Evolutionary conservation across 2,797 vertebrate species (phyloP), one percentile per base, ranked within the genome.

Genomic region (Chrosomus eos): DNA sequence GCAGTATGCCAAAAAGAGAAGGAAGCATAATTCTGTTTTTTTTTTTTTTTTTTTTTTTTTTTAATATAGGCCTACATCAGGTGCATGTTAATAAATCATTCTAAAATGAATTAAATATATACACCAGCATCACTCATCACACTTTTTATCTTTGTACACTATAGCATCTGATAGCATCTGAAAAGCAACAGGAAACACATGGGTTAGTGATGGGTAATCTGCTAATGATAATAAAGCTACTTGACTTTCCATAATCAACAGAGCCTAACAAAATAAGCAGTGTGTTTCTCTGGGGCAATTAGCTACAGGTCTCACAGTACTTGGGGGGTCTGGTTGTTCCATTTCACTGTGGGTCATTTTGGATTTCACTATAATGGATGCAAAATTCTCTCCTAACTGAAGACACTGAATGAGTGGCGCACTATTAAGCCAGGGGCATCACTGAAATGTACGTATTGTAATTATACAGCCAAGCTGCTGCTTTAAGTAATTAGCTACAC

Each of bases 151-250:
- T 71, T 31, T 13, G 6, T 53, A 18, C 18, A 51, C 73, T 58
- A 40, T 31, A 40, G 62, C 62, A 64, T 75, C 43, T 33, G 58
- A 40, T 31, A 40, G 62, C 62, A 64, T 75, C 43, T 33, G 58
- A 77, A 83, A 67, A 71, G 14, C 40, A 66, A 31, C 67, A n/a
- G 67, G 45, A 75, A 40, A 62, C 55, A 48, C 48, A 70, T 58
- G 64, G 70, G 11, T 33, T 80, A 83, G 71, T 76, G 26, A 83
- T 51, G 40, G 51, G 19, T 45, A 66, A 82, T 82, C 66, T 79
- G 4, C 26, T 66, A 86, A 89, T 64, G 36, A 87, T 84, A 86
- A 89, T 86, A 75, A 87, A 84, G 68, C 84, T 81, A 78, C 71
- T 43, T 80, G 45, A 23, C 55, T 71, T 80, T 73, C 76, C 38